Evolutionary conservation across 1,140 invertebrate genomes (phyloP), one percentile per base, ranked within the genome.

Genomic region (Drosophila yakuba): DNA sequence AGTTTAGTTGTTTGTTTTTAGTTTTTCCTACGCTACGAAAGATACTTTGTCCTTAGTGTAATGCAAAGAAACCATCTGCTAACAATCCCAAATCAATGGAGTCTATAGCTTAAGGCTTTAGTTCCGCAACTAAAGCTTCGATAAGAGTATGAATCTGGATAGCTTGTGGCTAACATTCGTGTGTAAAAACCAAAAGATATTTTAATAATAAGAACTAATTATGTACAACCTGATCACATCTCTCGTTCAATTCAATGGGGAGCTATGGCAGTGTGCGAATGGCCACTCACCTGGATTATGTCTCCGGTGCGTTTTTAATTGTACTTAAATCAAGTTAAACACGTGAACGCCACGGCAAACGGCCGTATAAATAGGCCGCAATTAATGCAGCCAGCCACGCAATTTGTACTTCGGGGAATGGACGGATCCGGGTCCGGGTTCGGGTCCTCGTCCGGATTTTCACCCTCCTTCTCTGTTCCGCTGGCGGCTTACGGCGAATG

Each of bases 71-170:
- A 68, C 64, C 64, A 73, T 52, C 68, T 66, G 61, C 72, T 75
- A 57, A 67, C 41, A 76, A 76, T 76, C 62, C 74, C 73, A 77
- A 77, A 76, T 54, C 38, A 76, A 76, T 62, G 69, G 79, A 86
- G 83, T 86, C 82, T 86, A 83, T 83, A 86, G 79, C 83, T 86
- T 82, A 82, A 48, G 48, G 62, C 67, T 54, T 84, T 80, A 85
- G 80, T 64, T 55, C 39, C 28, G 43, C n/a, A 41, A 58, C 82
- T 84, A 86, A 77, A 64, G 78, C 59, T 58, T 23, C 62, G 7
- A 20, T 67, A 88, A 78, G 68, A 81, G 35, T 69, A 71, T 56
- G 68, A 69, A 64, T 52, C 43, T 48, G 66, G 14, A 41, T 2
- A 47, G 63, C 66, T 48, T 43, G 56, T 44, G 47, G 51, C 47